Evolutionary conservation across 2,113 vertebrate genomes (phyloP).

Genomic region (Dolichallabes microphthalmus): DNA sequence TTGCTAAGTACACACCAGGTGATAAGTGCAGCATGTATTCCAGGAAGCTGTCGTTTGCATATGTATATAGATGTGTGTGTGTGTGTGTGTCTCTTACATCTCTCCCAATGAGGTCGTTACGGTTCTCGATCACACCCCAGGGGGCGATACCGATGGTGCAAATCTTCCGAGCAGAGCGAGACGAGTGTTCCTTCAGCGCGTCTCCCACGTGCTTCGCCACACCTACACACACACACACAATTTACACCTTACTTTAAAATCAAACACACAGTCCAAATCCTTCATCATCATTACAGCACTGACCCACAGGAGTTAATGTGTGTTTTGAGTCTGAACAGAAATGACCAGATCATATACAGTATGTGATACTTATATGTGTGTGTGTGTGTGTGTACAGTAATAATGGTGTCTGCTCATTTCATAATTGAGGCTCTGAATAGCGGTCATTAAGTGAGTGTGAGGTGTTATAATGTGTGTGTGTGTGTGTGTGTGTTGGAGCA

Average conservation of each 20-base stretch:
- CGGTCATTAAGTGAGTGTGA: conserved; percentile 16
- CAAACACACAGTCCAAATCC: not conserved
- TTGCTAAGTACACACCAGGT: not conserved
- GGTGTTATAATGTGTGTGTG: not conserved
- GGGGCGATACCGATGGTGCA: conserved; percentile 96
- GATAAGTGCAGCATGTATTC: not conserved
- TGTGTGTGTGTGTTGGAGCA: not conserved
- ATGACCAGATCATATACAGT: not conserved
- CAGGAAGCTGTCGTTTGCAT: not conserved
- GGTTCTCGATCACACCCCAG: conserved; percentile 98
- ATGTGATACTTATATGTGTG: not conserved
- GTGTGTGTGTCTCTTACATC: conserved; percentile 79
- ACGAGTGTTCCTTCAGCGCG: conserved; percentile 93
- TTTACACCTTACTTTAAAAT: not conserved
- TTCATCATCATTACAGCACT: not conserved
- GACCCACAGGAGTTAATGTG: not conserved
- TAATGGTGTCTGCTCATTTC: not conserved
- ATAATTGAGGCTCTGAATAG: conserved; percentile 28
- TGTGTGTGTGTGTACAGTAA: conserved; percentile 11
- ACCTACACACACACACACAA: conserved; percentile 70
- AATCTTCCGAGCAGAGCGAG: conserved; percentile 95
- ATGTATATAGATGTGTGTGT: not conserved
- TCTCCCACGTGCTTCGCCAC: conserved; percentile 98
- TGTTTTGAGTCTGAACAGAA: conserved; percentile 31
- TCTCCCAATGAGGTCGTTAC: conserved; percentile 95